Conservation (phyloP, 1,140 invertebrate genomes). For the Drosophila sechellia region DNA sequence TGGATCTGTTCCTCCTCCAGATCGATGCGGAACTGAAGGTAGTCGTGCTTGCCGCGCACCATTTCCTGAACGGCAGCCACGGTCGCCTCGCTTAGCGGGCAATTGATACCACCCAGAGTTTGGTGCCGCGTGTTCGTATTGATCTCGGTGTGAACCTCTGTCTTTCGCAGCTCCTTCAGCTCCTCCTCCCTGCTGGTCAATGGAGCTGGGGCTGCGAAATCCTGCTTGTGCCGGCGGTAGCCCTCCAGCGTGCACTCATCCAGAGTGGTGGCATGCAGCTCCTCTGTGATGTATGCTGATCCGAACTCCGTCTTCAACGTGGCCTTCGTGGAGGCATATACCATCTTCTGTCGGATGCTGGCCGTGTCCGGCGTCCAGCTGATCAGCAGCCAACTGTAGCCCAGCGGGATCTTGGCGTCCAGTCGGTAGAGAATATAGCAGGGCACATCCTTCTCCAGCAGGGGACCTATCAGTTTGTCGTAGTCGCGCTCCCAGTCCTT, state of each 20-base stretch:
- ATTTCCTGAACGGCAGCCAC: constrained; percentile 90
- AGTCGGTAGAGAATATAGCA: constrained; percentile 97
- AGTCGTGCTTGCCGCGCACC: constrained; percentile 88
- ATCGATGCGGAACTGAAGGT: constrained; percentile 92
- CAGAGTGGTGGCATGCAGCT: constrained; percentile 85
- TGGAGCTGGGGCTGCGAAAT: constrained; percentile 93
- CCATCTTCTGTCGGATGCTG: constrained; percentile 97
- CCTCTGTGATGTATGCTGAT: constrained; percentile 93
- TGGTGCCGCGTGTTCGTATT: constrained; percentile 94
- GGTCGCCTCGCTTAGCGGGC: constrained; percentile 95
- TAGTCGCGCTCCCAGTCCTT: constrained; percentile 95
- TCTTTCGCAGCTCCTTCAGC: constrained; percentile 91
- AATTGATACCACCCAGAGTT: constrained; percentile 95
- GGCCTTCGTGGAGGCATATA: constrained; percentile 99
- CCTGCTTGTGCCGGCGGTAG: constrained; percentile 91
- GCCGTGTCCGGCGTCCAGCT: constrained; percentile 97
- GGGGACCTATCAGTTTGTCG: constrained; percentile 90
- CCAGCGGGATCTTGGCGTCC: constrained; percentile 91
- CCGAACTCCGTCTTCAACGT: constrained; percentile 98
- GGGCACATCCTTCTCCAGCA: constrained; percentile 94
- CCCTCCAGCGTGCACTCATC: constrained; percentile 93
- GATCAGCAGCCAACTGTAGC: constrained; percentile 97
- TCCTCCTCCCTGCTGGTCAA: constrained; percentile 96
- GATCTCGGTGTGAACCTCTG: constrained; percentile 91
- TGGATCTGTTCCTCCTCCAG: constrained; percentile 78